Base-by-base conservation (phyloP, 1,140 invertebrate species). In the Araneus ventricosus region DNA sequence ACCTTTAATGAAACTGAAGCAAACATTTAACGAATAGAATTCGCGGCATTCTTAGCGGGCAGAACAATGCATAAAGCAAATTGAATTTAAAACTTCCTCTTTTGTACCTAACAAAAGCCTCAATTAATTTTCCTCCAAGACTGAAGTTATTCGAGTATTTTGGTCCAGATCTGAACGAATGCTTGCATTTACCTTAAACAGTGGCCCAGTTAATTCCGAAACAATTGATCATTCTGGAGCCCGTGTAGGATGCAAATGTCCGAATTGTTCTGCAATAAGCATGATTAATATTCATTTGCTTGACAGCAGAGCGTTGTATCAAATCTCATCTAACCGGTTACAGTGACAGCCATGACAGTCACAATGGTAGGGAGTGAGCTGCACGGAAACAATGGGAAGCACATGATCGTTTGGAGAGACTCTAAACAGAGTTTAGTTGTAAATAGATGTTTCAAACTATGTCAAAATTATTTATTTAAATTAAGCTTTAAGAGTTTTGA, bases 281-380 rank as follows among this genome's bases (percentile, higher is more conserved):
- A 75, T 75, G 70, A 75, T 75, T 75, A 37, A 75, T 75, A 75
- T 75, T 75, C 70, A 75, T 75, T 75, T 75, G 30, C 30, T 30
- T 75, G 27, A 30, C 70, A 20, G 20, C 20, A 75, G 30, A 75
- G 27, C 70, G 30, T 20, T 75, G 20, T 75, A 75, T 75, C 70
- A 75, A 75, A 75, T 75, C 70, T 37, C 34, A 20, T 75, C 27
- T 75, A 75, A 75, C 30, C 30, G 45, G 30, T 34, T 34, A 37
- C 30, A 17, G 70, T 75, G 70, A 75, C 70, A 75, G 27, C 34
- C 37, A 75, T 75, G 70, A 75, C 70, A 75, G 70, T 75, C 30
- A 37, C 70, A 37, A 34, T 20, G 70, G 27, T 22, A 10, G 27
- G 6, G n/a, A 10, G 2, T 30, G 24, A 63, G 27, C 27, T 27